A percentile compares a stretch with the other conserved stretches of the same genome.
phyloP scores from a whole-genome alignment of 23 tunicate species.

The Corella eumyota region DNA sequence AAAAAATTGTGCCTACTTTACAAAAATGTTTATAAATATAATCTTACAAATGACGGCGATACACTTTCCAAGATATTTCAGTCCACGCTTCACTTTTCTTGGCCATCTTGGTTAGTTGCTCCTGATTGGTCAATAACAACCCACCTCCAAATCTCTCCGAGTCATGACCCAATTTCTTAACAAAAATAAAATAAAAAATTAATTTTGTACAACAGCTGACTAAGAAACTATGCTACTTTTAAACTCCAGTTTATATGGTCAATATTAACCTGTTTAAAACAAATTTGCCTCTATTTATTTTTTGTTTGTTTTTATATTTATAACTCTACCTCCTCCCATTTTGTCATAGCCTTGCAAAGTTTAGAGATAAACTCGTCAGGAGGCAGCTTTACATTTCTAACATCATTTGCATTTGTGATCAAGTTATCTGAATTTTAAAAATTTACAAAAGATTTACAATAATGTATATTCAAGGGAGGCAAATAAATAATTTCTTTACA shows the following conservation, averaged over 20 bases:
- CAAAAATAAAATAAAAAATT: not conserved
- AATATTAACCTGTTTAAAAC: not conserved
- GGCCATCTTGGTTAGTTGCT: conserved; percentile 34
- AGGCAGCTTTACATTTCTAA: conserved; percentile 43
- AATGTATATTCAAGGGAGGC: too few species aligned
- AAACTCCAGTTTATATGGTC: too few species aligned
- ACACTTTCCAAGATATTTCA: conserved; percentile 36
- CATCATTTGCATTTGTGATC: conserved; percentile 24
- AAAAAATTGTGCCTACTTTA: not conserved
- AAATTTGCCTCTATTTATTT: too few species aligned
- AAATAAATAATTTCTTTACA: too few species aligned
- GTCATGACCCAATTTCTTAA: conserved; percentile 34
- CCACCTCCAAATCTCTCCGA: conserved; percentile 78
- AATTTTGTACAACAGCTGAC: too few species aligned
- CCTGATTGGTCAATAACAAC: conserved; percentile 43
- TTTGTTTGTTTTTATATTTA: not conserved
- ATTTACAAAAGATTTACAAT: too few species aligned
- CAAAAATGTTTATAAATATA: not conserved
- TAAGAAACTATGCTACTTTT: too few species aligned
- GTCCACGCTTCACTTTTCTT: conserved; percentile 53
- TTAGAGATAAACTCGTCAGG: conserved; percentile 34
- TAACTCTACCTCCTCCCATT: conserved; percentile 46
- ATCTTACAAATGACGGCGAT: conserved; percentile 49
- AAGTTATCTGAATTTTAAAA: conserved; percentile 57
- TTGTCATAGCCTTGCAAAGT: conserved; percentile 26